These are phyloP conservation scores for Pseudococcus longispinus DNA, from an alignment of 2,888 invertebrate species.

Conservation along the genomic window DNA sequence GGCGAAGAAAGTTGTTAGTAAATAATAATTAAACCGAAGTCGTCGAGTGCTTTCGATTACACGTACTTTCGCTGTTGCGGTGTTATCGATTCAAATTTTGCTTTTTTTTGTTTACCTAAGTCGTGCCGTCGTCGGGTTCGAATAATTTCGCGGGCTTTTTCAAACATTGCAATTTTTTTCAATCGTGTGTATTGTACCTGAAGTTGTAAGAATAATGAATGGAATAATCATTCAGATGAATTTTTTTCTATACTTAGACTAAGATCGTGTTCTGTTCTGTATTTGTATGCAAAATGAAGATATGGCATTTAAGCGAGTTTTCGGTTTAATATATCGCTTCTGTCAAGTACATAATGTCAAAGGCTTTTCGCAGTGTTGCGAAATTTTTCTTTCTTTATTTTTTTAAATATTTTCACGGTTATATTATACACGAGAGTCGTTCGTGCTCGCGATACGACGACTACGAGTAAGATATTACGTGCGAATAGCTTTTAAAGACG, in stretches of 20 bases:
- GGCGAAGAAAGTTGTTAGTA: not conserved
- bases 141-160: not conserved
- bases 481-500: not conserved
- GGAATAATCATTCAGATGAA: not conserved
- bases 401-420: not conserved
- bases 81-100: not conserved
- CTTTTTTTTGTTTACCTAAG: not conserved
- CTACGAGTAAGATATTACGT: not conserved
- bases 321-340: not conserved
- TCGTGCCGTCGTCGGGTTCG: not conserved
- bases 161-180: too few relatives aligned
- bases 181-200: too few relatives aligned
- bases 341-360: not conserved
- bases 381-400: not conserved
- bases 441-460: not conserved
- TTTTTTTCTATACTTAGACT: not conserved
- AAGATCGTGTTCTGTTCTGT: not conserved
- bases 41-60: not conserved
- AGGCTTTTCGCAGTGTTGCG: not conserved
- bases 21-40: not conserved
- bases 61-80: not conserved
- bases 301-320: not conserved
- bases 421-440: not conserved
- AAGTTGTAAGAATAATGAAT: not conserved
- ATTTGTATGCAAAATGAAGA: not conserved